Conservation (phyloP, 1,140 invertebrate species). For the Gryllus bimaculatus region DNA sequence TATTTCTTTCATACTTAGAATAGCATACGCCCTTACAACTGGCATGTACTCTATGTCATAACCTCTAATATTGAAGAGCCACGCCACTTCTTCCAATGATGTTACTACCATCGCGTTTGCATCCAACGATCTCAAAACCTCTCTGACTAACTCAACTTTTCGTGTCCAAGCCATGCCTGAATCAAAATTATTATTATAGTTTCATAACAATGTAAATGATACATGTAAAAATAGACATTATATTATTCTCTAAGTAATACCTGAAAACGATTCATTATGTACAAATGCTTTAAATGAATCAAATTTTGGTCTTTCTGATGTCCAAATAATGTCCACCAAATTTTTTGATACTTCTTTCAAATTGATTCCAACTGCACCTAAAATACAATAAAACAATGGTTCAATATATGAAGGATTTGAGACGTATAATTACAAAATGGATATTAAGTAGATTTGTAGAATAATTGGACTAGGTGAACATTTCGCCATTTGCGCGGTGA, state of each 20-base stretch:
- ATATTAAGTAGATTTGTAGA: too few species aligned
- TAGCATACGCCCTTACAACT: constrained; percentile 67
- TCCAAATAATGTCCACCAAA: constrained; percentile 75
- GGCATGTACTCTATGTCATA: constrained; percentile 82
- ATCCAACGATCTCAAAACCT: constrained; percentile 50
- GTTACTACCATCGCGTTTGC: constrained; percentile 77
- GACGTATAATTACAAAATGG: too few species aligned
- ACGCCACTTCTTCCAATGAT: constrained; percentile 85
- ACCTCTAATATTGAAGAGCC: constrained; percentile 91
- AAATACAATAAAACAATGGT: too few species aligned
- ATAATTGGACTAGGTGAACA: too few species aligned
- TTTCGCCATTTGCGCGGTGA: too few species aligned
- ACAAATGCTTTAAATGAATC: constrained; percentile 40
- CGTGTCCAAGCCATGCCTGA: constrained; percentile 57
- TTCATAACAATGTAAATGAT: neutral
- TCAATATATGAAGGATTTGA: too few species aligned
- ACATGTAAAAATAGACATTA: constrained; percentile 35
- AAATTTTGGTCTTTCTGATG: constrained; percentile 45
- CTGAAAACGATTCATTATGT: constrained; percentile 43
- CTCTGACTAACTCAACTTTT: constrained; percentile 59
- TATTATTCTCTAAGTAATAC: neutral
- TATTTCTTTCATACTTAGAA: constrained; percentile 53
- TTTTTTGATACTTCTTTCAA: constrained; percentile 60
- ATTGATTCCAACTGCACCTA: constrained; percentile 28
- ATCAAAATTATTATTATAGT: constrained; percentile 30